A percentile compares a stretch with the other conserved stretches of the same genome.
phyloP scores from a whole-genome alignment of 2,113 vertebrate genomes.

The Chlorodrepanis virens region DNA sequence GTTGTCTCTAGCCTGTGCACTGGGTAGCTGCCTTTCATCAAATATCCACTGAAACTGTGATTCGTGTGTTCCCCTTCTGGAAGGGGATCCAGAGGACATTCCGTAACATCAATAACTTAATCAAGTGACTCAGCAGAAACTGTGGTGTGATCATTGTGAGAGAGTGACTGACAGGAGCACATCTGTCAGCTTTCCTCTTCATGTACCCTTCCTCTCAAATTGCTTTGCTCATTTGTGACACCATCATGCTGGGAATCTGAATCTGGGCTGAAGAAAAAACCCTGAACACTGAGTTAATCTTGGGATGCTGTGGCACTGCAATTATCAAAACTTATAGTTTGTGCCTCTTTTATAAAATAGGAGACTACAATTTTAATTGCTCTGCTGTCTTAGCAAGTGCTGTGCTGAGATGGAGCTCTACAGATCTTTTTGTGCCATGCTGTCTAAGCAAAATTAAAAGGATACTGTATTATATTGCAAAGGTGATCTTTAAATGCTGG shows the following conservation, averaged over 20 bases:
- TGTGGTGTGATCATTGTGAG: not conserved
- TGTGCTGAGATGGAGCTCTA: not conserved
- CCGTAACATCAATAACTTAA: not conserved
- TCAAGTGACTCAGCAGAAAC: not conserved
- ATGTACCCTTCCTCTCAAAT: not conserved
- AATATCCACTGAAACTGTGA: not conserved
- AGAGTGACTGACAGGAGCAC: not conserved
- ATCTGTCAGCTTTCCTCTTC: not conserved
- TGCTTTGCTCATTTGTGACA: not conserved
- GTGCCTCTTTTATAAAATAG: not conserved
- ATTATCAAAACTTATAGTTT: not conserved
- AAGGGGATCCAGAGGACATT: not conserved
- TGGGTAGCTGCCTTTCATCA: not conserved
- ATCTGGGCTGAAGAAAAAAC: not conserved
- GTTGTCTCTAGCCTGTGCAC: not conserved
- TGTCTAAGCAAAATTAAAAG: not conserved
- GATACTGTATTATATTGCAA: not conserved
- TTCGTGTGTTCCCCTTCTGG: not conserved
- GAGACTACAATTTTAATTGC: not conserved
- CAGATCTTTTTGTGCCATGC: not conserved
- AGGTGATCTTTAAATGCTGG: not conserved
- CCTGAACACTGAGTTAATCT: not conserved
- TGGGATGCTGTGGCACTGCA: not conserved
- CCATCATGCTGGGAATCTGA: not conserved
- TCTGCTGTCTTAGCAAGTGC: not conserved